Evolutionary conservation across 2,797 vertebrate species (phyloP), one percentile per base, ranked within the genome.

Genomic region (Chaunax sp.): DNA sequence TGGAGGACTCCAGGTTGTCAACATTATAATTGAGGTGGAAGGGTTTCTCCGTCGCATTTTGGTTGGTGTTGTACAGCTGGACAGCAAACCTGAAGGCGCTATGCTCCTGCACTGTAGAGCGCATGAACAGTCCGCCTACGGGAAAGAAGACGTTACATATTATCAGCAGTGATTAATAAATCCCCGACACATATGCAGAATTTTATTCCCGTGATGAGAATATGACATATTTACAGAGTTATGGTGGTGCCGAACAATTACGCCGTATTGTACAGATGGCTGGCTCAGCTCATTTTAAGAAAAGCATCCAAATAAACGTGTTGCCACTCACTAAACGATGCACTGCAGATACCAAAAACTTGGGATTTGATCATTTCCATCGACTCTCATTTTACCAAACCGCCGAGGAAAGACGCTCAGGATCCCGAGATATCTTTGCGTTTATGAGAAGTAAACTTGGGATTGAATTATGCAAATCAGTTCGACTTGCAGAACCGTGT

Each of bases 31-130:
- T 98, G 92, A 99, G 94, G 91, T 98, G 95, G 92, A 99, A 99
- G 61, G 97, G 98, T 81, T 98, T 98, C 89, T 99, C 98, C 14
- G 97, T 97, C 84, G 94, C 96, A 83, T 99, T 99, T 93, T 98
- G 98, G 92, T 99, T 99, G 77, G 97, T 99, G 95, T 99, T 99
- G 87, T 98, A 98, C 80, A 99, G 96, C 93, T 99, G 97, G 85
- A 99, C 97, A 30, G 97, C 97, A 83, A 99, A 99, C 81, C 97
- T 95, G 92, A 99, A 99, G 44, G 97, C 97, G 82, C 98, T 99
- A 95, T 99, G 97, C 89, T 99, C 98, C 94, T 99, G 98, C 86
- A 98, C 97, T 0, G 98, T 96, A 53, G 97, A 97, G 90, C 97
- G 95, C 95, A 98, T 97, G 92, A 99, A 99, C 90, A 99, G 95